Base-by-base conservation (phyloP, 2,797 vertebrate genomes). In the Halcyon smyrnensis region DNA sequence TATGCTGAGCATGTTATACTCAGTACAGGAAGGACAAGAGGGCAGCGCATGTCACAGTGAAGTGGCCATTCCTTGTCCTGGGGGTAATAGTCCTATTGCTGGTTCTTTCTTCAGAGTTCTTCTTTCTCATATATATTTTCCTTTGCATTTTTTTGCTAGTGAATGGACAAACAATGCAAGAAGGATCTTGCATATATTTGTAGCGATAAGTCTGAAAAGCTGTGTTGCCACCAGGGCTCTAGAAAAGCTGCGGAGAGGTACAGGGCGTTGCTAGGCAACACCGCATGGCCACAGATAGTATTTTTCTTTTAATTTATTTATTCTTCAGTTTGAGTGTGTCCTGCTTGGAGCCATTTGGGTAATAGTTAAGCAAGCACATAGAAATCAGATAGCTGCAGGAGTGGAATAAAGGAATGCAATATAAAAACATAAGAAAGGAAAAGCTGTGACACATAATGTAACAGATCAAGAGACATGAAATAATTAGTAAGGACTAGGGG, bases 301-400 rank as follows among this genome's bases (percentile, higher is more conserved):
- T 93, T 97, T 96, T 95, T 88, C 94, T 95, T 96, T 92, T 96
- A 97, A 78, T 92, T 94, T 90, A 86, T 96, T 95, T 89, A 83
- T 97, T 97, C 95, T 93, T 95, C 81, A 65, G 90, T 97, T 94
- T 95, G 88, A 96, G 89, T 96, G 76, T 94, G 86, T 96, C 89
- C 95, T 97, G 88, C 89, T 95, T 97, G 93, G 68, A 94, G 86
- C 94, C 89, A 88, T 96, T 96, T 97, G 94, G 82, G 86, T 96
- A 95, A 92, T 96, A 95, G 92, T 93, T 95, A 97, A 92, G 54
- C 75, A 96, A 95, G 86, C 68, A 88, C 78, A 95, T 54, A 91
- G 80, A 96, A 96, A 92, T 93, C 69, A 53, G 94, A 95, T 89
- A 81, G 76, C 71, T 91, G 59, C 80, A 95, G 78, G 94, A 95